Evolutionary conservation across 2,888 invertebrate genomes (phyloP).

Genomic region (Rhagonycha fulva): DNA sequence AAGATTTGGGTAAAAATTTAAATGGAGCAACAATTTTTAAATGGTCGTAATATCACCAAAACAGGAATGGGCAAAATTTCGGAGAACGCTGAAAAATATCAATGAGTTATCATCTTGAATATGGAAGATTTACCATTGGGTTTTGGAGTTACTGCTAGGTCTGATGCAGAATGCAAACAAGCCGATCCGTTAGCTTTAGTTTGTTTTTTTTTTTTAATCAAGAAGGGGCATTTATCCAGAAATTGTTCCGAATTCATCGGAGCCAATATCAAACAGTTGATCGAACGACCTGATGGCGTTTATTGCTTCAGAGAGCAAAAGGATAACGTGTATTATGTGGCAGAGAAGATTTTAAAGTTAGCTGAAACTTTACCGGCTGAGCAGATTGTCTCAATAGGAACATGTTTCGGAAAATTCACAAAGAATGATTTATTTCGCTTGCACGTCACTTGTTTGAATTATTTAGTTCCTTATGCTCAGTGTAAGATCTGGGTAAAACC

Average conservation of each 20-base stretch:
- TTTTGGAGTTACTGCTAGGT: constrained; percentile 91
- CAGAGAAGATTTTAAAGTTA: too few species aligned
- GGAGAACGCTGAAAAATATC: constrained; percentile 90
- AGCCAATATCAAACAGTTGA: too few species aligned
- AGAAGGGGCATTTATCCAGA: too few species aligned
- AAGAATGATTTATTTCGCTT: constrained; percentile 88
- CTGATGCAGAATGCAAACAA: constrained; percentile 89
- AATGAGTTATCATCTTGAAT: constrained; percentile 91
- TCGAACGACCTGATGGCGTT: too few species aligned
- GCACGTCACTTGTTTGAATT: constrained; percentile 93
- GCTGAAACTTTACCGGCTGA: too few species aligned
- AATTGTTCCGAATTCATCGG: too few species aligned
- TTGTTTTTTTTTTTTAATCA: constrained; percentile 97
- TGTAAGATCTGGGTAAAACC: constrained; percentile 97
- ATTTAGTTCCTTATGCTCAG: constrained; percentile 96
- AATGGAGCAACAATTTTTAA: constrained; percentile 96
- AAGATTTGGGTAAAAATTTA: constrained; percentile 97
- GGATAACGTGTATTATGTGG: too few species aligned
- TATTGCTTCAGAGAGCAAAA: too few species aligned
- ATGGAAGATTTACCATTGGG: constrained; percentile 96
- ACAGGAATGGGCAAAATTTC: constrained; percentile 95
- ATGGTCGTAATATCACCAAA: constrained; percentile 95
- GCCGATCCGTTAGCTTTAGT: constrained; percentile 92
- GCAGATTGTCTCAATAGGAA: too few species aligned
- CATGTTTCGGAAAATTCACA: constrained; percentile 98